Evolutionary conservation across 2,888 invertebrate genomes (phyloP).

Genomic region (Drosophila koepferae): DNA sequence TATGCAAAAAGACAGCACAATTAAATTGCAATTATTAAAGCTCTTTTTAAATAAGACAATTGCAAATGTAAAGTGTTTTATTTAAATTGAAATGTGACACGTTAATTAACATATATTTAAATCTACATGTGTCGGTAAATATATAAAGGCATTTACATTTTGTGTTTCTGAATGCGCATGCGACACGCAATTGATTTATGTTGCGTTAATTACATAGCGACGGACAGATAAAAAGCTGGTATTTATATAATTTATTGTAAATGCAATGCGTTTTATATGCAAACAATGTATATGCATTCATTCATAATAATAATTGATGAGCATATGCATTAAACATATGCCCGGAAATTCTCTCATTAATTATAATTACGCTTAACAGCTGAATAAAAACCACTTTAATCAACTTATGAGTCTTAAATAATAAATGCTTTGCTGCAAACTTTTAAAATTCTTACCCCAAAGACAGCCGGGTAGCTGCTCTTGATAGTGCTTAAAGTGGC

Average conservation of each 20-base stretch:
- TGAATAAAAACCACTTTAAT: neutral
- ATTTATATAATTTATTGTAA: constrained; percentile 65
- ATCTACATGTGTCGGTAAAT: neutral
- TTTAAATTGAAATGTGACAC: constrained; percentile 26
- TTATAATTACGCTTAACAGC: constrained; percentile 22
- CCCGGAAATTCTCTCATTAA: constrained; percentile 39
- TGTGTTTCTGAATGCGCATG: neutral
- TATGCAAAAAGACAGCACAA: neutral
- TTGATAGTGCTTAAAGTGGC: constrained; percentile 41
- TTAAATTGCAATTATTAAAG: constrained; percentile 9
- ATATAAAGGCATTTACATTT: constrained; percentile 3
- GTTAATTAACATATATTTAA: constrained; percentile 56
- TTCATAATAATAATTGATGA: constrained; percentile 52
- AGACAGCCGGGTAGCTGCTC: neutral
- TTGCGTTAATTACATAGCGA: constrained; percentile 57
- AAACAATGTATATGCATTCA: constrained; percentile 34
- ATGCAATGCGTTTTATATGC: constrained; percentile 11
- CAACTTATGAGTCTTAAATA: neutral
- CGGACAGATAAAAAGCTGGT: constrained; percentile 40
- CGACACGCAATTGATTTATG: constrained; percentile 61
- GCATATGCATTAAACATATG: constrained; percentile 49
- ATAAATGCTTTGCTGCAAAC: neutral
- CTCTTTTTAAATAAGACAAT: constrained; percentile 11
- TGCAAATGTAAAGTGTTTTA: constrained; percentile 2
- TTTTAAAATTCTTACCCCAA: neutral